These are phyloP conservation scores for Xestia rhomboidea DNA, from an alignment of 2,888 invertebrate species.

Conservation along the genomic window DNA sequence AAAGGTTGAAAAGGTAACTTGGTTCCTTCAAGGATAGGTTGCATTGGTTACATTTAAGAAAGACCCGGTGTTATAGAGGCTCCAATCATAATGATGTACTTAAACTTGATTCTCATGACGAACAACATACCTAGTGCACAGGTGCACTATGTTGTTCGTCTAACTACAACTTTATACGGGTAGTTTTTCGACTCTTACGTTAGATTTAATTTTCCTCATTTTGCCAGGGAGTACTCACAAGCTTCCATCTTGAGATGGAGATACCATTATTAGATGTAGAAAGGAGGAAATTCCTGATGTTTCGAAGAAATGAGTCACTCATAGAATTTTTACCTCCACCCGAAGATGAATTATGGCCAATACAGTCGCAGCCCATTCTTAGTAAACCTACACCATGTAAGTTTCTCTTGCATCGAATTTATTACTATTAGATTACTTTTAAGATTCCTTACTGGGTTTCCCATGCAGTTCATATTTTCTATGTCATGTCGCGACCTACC, in stretches of 20 bases:
- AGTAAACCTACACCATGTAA: slow-evolving; percentile 34
- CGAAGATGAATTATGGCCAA: slow-evolving; percentile 77
- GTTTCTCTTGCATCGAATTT: background rate
- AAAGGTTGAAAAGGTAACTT: slow-evolving; percentile 85
- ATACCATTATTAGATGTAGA: slow-evolving; percentile 89
- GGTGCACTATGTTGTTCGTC: too few relatives aligned
- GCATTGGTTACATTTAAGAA: background rate
- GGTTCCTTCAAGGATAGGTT: background rate
- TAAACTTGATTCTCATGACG: background rate
- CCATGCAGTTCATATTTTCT: background rate
- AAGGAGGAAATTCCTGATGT: slow-evolving; percentile 83
- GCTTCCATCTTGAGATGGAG: slow-evolving; percentile 89
- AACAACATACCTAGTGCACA: background rate
- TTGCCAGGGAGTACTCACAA: slow-evolving; percentile 80
- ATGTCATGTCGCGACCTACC: background rate
- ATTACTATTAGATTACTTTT: background rate
- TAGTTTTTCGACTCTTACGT: background rate
- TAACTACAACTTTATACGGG: background rate
- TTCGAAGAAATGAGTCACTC: slow-evolving; percentile 79
- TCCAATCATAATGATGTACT: background rate
- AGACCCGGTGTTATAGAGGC: background rate
- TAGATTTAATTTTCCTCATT: background rate
- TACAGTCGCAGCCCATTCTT: background rate
- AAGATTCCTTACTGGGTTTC: background rate
- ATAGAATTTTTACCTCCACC: slow-evolving; percentile 80